Evolutionary conservation across 2,113 vertebrate genomes (phyloP), one percentile per base, ranked within the genome.

Genomic region (Dicentrarchus labrax): DNA sequence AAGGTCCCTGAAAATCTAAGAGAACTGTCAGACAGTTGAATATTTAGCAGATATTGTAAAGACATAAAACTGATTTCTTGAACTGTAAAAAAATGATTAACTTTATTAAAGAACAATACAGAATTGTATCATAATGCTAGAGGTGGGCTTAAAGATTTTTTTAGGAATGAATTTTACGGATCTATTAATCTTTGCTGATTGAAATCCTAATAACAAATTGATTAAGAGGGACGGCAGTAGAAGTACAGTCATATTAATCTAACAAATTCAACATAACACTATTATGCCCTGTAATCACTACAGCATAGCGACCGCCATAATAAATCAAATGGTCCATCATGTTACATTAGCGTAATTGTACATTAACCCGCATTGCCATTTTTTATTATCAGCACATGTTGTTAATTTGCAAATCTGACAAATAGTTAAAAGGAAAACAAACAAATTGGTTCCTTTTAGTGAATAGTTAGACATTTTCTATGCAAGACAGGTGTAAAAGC

Each of bases 301-400:
- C 77, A 57, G 72, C 78, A 67, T 69, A 69, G 24, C 24, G 79
- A 68, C 51, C 38, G 21, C 38, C n/a, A 71, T 47, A 78, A 88
- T 92, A 86, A 83, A 85, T 88, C 78, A 82, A 76, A 65, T 64
- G 22, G 53, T 67, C 68, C n/a, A 57, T 90, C 82, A 60, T 75
- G 51, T 86, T 78, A 79, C 62, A 81, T 91, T 84, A 88, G 72
- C 5, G 8, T 73, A 82, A 82, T 67, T 85, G 61, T 80, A 76
- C 41, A 80, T 78, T 84, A 72, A 78, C 72, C 41, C 13, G n/a
- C 39, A 2, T 1, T 62, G 73, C 13, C 24, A 68, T 72, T 73
- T 77, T 66, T 43, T 59, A 72, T 84, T 48, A 43, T 47, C 67
- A 47, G 21, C 22, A 10, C 10, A 45, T 72, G 36, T 62, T 74